Conservation (phyloP, 1,140 invertebrate species). For the Lanistes nyassanus region DNA sequence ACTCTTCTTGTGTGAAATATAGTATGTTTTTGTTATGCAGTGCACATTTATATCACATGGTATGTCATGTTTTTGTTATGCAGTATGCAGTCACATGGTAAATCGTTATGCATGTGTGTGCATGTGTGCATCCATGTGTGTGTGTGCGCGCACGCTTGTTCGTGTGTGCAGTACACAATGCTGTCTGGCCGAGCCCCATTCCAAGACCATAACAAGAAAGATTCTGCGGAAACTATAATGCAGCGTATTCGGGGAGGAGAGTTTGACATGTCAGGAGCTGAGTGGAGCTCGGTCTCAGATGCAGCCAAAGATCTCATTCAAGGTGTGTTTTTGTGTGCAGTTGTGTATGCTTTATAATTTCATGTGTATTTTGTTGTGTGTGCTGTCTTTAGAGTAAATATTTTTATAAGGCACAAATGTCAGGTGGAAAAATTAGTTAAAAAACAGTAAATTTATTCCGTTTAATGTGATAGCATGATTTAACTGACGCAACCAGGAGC, state of each 20-base stretch:
- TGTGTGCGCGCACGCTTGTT: not conserved
- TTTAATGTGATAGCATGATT: not conserved
- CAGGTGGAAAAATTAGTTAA: not conserved
- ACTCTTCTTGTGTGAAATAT: too few species aligned
- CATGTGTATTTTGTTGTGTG: too few species aligned
- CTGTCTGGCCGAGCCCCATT: slow-evolving; percentile 87
- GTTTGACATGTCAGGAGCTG: slow-evolving; percentile 75
- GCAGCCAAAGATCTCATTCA: slow-evolving; percentile 81
- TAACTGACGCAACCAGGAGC: not conserved
- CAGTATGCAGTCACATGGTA: not conserved
- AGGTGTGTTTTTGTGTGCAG: slow-evolving; percentile 62
- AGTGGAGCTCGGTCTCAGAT: slow-evolving; percentile 79
- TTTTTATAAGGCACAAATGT: not conserved
- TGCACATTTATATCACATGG: slow-evolving; percentile 77
- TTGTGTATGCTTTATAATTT: too few species aligned
- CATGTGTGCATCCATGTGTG: too few species aligned
- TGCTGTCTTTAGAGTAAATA: not conserved
- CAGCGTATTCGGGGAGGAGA: slow-evolving; percentile 79
- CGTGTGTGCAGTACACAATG: slow-evolving; percentile 79
- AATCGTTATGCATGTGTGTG: not conserved
- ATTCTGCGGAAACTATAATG: slow-evolving; percentile 80
- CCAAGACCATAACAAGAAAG: slow-evolving; percentile 71
- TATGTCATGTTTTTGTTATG: not conserved
- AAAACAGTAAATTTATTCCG: not conserved
- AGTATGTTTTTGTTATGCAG: slow-evolving; percentile 53